Conservation (phyloP, 2,797 vertebrate genomes). For the Anguilla obscura region DNA sequence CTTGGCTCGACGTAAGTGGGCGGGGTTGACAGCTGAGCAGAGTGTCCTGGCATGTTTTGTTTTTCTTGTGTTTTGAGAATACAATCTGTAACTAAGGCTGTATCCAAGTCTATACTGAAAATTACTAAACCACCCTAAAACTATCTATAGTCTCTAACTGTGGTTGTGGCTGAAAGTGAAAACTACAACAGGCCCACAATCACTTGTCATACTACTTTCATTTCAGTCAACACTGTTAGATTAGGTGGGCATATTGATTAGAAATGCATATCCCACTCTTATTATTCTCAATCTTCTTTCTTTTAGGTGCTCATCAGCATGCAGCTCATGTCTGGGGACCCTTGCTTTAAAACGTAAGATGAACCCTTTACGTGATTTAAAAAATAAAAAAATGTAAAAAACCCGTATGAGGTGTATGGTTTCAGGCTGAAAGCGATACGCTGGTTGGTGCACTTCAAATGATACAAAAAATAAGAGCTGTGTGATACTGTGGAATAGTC, state of each 20-base stretch:
- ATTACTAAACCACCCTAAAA: neutral
- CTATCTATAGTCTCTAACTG: neutral
- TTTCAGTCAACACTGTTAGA: neutral
- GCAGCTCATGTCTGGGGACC: slow-evolving; percentile 96
- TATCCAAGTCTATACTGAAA: neutral
- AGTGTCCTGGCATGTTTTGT: neutral
- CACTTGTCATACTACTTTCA: neutral
- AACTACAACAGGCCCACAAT: neutral
- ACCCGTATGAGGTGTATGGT: neutral
- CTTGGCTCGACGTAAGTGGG: neutral
- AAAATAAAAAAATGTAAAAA: too few relatives aligned
- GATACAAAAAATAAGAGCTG: neutral
- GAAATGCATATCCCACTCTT: neutral
- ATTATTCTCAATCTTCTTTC: slow-evolving; percentile 33
- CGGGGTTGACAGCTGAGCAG: neutral
- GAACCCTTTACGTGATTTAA: neutral
- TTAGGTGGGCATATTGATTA: neutral
- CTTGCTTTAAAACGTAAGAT: slow-evolving; percentile 97
- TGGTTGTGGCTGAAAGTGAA: neutral
- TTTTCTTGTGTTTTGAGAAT: neutral
- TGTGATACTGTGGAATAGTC: neutral
- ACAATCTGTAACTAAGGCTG: slow-evolving; percentile 7
- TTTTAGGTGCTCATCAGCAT: slow-evolving; percentile 90
- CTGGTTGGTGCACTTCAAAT: neutral
- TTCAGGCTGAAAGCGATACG: neutral